These are phyloP conservation scores for Empis stercorea DNA, from an alignment of 2,888 invertebrate genomes.

Conservation along the genomic window DNA sequence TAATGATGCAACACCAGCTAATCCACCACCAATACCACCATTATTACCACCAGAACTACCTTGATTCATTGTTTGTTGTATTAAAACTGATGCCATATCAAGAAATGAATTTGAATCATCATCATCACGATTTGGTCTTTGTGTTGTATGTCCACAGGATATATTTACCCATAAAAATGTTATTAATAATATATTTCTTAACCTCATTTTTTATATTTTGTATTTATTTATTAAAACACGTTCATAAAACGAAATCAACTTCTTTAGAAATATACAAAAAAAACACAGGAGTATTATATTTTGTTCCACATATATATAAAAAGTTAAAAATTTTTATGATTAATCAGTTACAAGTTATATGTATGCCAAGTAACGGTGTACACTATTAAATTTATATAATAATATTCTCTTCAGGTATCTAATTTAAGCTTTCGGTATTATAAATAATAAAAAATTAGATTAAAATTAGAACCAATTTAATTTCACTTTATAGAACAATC, in stretches of 20 bases:
- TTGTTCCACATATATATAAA: too few relatives aligned
- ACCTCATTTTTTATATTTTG: conserved; percentile 1
- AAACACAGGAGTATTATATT: too few relatives aligned
- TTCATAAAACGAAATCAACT: background rate
- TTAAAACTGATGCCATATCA: conserved; percentile 51
- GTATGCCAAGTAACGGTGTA: too few relatives aligned
- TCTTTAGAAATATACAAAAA: background rate
- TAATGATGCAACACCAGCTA: conserved; percentile 47
- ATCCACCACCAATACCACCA: conserved; percentile 29
- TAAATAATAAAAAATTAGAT: too few relatives aligned
- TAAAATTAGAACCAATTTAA: too few relatives aligned
- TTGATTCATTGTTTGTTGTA: conserved; percentile 25
- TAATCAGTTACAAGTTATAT: too few relatives aligned
- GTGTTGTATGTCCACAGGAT: conserved; percentile 23
- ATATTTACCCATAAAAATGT: conserved; percentile 25
- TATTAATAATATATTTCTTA: conserved; percentile 18
- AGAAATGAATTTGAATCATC: conserved; percentile 46
- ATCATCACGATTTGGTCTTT: conserved; percentile 27
- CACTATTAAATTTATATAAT: too few relatives aligned
- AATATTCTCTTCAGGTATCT: too few relatives aligned
- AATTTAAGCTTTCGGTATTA: too few relatives aligned
- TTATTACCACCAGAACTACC: conserved; percentile 23
- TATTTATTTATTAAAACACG: background rate
- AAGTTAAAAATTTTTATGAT: too few relatives aligned
- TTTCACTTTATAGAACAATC: too few relatives aligned